Base-by-base conservation (phyloP, 1,140 invertebrate genomes). In the Bacillus rossius region DNA sequence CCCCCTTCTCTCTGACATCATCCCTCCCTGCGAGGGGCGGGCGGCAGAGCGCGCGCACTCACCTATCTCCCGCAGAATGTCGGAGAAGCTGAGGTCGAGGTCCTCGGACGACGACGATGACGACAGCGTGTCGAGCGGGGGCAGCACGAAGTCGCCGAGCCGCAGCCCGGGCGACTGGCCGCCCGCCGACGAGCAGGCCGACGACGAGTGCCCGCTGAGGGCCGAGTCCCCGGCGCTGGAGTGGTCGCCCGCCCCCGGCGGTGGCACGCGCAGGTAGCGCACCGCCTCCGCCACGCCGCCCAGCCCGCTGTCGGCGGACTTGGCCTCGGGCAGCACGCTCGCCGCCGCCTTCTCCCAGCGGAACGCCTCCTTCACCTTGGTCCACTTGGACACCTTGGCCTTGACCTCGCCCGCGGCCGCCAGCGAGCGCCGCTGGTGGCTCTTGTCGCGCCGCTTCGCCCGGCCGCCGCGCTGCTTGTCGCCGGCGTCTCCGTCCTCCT, bases 331-430 rank as follows among this genome's bases (percentile, higher is more conserved):
- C 10, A 71, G 25, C 38, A 40, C 42, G 50, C 25, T 43, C 25
- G 41, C 55, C 47, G 47, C 50, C 5, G 82, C 81, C n/a, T 77
- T 78, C 64, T 87, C 84, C 85, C 82, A 89, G 65, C 84, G 86
- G 61, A 91, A 88, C 10, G 88, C 89, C 19, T 88, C 86, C 71
- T 90, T 90, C 8, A 91, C 88, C 69, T 85, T 84, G 1, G 86
- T 90, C 89, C 89, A 91, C 65, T 89, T 89, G 0, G 88, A 90
- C 8, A 88, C 79, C 69, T 87, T 82, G 0, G 77, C 69, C 37
- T 57, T 57, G 2, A n/a, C 47, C n/a, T 16, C 22, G 7, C 42
- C 43, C 17, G 19, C 43, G 1, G 41, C 43, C 2, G 26, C 17
- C 0, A 22, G 25, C 43, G 43, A 45, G n/a, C 23, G 22, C 22